Conservation (phyloP, 2,888 invertebrate genomes). For the Chrysopilus asiliformis region DNA sequence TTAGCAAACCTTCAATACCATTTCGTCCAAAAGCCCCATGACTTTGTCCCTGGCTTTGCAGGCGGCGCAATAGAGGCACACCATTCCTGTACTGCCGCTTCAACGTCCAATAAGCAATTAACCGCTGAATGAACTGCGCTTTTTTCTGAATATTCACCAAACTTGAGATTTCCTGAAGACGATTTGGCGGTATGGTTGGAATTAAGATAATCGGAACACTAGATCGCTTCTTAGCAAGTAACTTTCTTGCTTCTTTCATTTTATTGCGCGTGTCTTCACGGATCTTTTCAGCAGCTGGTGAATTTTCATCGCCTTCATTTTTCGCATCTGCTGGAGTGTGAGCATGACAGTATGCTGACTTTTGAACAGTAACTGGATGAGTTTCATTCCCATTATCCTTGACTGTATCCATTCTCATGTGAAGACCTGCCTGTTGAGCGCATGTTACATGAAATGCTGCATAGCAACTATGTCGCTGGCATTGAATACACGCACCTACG, state of each 20-base stretch:
- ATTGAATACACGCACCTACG: slow-evolving; percentile 95
- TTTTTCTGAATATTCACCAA: slow-evolving; percentile 62
- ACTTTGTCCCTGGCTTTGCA: slow-evolving; percentile 50
- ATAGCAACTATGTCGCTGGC: slow-evolving; percentile 91
- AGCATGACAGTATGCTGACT: slow-evolving; percentile 91
- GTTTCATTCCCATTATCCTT: slow-evolving; percentile 45
- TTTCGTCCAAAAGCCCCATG: slow-evolving; percentile 39
- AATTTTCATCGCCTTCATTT: slow-evolving; percentile 41
- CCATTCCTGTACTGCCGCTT: slow-evolving; percentile 92
- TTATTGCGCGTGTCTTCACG: slow-evolving; percentile 61
- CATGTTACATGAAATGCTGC: slow-evolving; percentile 99
- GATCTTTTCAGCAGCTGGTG: slow-evolving; percentile 23
- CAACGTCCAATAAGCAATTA: slow-evolving; percentile 94
- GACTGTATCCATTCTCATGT: slow-evolving; percentile 95
- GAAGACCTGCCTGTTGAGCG: slow-evolving; percentile 85
- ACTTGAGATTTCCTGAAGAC: slow-evolving; percentile 75
- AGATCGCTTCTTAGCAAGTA: slow-evolving; percentile 77
- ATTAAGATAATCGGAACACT: slow-evolving; percentile 85
- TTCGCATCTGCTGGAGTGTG: slow-evolving; percentile 51
- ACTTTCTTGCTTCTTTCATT: slow-evolving; percentile 76
- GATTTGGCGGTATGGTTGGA: slow-evolving; percentile 80
- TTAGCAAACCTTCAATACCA: slow-evolving; percentile 41
- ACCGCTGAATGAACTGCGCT: slow-evolving; percentile 71
- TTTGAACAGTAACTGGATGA: slow-evolving; percentile 75
- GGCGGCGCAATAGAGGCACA: slow-evolving; percentile 76